These are phyloP conservation scores for Brachynemurus nebulosus DNA, from an alignment of 2,888 invertebrate species.

Conservation along the genomic window DNA sequence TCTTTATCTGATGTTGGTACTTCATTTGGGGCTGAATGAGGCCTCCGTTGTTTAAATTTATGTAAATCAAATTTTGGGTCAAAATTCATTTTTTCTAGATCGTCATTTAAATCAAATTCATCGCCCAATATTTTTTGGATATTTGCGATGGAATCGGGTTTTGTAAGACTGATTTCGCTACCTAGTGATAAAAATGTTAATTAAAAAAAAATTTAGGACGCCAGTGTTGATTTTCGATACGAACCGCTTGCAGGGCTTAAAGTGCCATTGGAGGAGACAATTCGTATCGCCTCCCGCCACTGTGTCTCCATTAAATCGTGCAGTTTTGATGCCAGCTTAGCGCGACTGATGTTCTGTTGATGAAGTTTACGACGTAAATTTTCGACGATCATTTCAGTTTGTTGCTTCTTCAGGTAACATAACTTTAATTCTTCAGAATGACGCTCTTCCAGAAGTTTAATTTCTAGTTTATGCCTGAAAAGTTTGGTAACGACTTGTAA, in stretches of 20 bases:
- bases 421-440: slow-evolving; percentile 63
- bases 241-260: neutral
- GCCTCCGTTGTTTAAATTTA: neutral
- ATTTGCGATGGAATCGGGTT: slow-evolving; percentile 5
- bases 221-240: neutral
- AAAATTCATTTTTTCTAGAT: neutral
- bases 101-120: slow-evolving; percentile 9
- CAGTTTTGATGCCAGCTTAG: slow-evolving; percentile 56
- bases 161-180: neutral
- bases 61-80: neutral
- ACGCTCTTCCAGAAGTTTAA: slow-evolving; percentile 63
- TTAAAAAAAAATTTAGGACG: neutral
- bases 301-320: slow-evolving; percentile 68
- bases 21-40: slow-evolving; percentile 4
- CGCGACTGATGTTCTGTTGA: slow-evolving; percentile 37
- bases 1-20: slow-evolving; percentile 7
- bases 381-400: slow-evolving; percentile 51
- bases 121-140: slow-evolving; percentile 6
- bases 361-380: slow-evolving; percentile 44
- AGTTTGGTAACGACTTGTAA: too few species aligned
- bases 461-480: slow-evolving; percentile 54
- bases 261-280: slow-evolving; percentile 31
- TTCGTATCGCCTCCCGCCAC: slow-evolving; percentile 62
- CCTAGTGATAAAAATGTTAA: slow-evolving; percentile 2
- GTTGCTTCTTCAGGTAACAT: slow-evolving; percentile 54